Conservation (phyloP, 2,888 invertebrate species). For the Trachelus iudaicus region DNA sequence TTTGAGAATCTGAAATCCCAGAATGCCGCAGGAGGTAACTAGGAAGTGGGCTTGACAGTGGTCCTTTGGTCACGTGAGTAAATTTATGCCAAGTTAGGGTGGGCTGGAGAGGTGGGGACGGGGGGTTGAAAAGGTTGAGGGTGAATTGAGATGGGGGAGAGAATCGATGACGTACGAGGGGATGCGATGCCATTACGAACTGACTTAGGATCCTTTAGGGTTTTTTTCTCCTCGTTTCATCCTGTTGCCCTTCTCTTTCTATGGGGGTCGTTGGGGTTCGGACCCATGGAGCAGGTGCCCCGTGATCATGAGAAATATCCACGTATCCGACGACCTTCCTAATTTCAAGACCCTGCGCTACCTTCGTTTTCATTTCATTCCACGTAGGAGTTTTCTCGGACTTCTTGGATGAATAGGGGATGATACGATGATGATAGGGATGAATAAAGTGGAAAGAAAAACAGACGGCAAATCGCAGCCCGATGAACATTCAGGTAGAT, state of each 20-base stretch:
- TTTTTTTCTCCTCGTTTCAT: not conserved
- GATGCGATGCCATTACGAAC: slow-evolving; percentile 12
- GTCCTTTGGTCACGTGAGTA: slow-evolving; percentile 33
- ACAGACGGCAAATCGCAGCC: not conserved
- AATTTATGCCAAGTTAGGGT: slow-evolving; percentile 32
- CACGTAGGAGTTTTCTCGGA: not conserved
- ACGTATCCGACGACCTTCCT: not conserved
- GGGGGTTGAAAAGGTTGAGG: not conserved
- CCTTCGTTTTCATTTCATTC: not conserved
- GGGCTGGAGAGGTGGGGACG: slow-evolving; percentile 17
- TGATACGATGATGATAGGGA: not conserved
- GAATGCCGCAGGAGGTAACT: not conserved
- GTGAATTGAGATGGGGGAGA: not conserved
- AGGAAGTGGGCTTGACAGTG: not conserved
- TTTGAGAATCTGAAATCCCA: not conserved
- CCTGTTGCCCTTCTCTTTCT: not conserved
- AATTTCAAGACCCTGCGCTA: not conserved
- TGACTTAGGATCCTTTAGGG: not conserved
- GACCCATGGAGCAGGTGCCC: slow-evolving; percentile 31
- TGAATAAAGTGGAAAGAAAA: not conserved
- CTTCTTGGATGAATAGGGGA: not conserved
- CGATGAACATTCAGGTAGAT: not conserved
- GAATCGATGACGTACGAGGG: slow-evolving; percentile 4
- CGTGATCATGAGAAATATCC: slow-evolving; percentile 24
- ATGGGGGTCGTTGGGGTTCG: not conserved